Conservation (phyloP, 2,888 invertebrate genomes). For the Hydropsyche betteni region DNA sequence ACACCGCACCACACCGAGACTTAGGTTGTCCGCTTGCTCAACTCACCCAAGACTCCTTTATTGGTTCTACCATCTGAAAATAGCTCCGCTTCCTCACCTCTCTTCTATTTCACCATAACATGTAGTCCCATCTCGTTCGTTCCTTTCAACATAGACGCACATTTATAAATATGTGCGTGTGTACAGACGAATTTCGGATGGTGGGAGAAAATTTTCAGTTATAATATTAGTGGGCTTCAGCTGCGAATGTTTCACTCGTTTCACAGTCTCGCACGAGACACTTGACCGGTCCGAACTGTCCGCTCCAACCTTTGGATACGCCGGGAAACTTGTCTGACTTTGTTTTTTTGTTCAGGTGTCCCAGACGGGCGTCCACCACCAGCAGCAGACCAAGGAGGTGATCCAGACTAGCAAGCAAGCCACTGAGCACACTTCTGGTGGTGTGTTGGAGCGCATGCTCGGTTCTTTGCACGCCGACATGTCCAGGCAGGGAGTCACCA, state of each 20-base stretch:
- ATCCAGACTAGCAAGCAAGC: conserved; percentile 67
- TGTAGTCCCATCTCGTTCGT: conserved; percentile 37
- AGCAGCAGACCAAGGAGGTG: conserved; percentile 70
- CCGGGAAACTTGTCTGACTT: neutral
- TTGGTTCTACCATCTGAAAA: conserved; percentile 69
- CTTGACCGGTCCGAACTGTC: conserved; percentile 32
- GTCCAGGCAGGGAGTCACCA: conserved; percentile 98
- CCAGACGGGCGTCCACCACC: conserved; percentile 63
- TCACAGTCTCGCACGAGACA: conserved; percentile 42
- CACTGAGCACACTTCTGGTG: conserved; percentile 64
- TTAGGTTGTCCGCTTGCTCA: conserved; percentile 65
- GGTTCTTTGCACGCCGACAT: conserved; percentile 95
- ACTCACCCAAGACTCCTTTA: conserved; percentile 70
- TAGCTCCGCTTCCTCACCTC: conserved; percentile 61
- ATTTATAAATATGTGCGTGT: conserved; percentile 14
- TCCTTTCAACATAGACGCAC: conserved; percentile 19
- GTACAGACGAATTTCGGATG: conserved; percentile 4
- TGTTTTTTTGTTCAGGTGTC: conserved; percentile 54
- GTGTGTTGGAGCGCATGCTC: conserved; percentile 82
- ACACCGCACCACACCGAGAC: conserved; percentile 65
- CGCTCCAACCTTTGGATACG: neutral
- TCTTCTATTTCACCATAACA: conserved; percentile 55
- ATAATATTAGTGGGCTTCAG: conserved; percentile 67
- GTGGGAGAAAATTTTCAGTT: conserved; percentile 63
- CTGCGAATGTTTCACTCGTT: conserved; percentile 60